Evolutionary conservation across 2,797 vertebrate species (phyloP), one percentile per base, ranked within the genome.

Genomic region (Syndactyla subalaris): DNA sequence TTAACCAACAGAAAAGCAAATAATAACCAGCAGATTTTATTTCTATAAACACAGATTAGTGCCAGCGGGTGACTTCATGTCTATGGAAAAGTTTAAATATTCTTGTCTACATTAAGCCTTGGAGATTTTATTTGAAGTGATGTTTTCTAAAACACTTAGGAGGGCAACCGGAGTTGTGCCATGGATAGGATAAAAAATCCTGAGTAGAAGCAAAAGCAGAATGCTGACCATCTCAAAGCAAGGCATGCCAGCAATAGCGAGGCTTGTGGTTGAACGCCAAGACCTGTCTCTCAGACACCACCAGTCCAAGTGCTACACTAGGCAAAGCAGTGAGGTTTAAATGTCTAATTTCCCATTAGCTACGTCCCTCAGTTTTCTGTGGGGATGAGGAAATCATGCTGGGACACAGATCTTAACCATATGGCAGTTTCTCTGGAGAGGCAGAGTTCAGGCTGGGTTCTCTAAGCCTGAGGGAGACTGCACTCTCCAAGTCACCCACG

Each of bases 71-170:
- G 97, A 98, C 93, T 95, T 95, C 93, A 97, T 39, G 84, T 97
- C 96, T 97, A 78, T 94, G 96, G 94, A 97, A 97, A 97, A 96
- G 83, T 95, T 97, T 95, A 96, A 95, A 96, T 94, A 93, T 68
- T 93, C 92, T 88, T 93, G 66, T 65, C 92, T 92, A 94, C 93
- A 92, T 88, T 90, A 97, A 96, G 85, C 93, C 89, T 96, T 94
- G 74, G 94, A 96, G 94, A 96, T 46, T 91, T 94, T 90, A 89
- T 88, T 97, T 77, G 95, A 79, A 72, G 91, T 34, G 70, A 92
- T 95, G 90, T 94, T 97, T 97, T 94, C 93, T 94, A 89, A 94
- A 98, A 97, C 79, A 91, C 32, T 95, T 78, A 85, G 61, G 61
- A 70, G 79, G 83, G 86, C 83, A 93, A 95, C 92, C 67, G 51